Evolutionary conservation across 2,888 invertebrate genomes (phyloP).

Genomic region (Gryllus longicercus): DNA sequence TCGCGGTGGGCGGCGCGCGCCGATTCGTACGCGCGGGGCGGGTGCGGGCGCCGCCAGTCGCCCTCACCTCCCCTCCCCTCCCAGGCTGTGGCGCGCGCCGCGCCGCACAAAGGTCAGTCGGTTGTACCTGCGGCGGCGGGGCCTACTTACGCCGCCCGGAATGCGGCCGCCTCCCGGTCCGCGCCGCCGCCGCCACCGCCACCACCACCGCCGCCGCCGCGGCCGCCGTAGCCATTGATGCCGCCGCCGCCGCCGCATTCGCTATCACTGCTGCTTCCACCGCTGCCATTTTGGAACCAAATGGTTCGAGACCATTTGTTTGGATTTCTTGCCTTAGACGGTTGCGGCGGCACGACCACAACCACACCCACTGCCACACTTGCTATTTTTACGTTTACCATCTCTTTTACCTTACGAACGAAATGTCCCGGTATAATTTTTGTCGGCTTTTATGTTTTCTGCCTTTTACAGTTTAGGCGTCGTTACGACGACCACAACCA

Average conservation of each 20-base stretch:
- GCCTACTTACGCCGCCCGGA: slow-evolving; percentile 17
- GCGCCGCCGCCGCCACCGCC: background rate
- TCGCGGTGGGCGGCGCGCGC: no score
- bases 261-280: background rate
- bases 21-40: no score
- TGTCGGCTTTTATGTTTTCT: no score
- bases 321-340: background rate
- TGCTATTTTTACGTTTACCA: no score
- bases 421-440: no score
- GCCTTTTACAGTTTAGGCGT: no score
- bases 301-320: background rate
- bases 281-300: background rate
- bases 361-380: no score
- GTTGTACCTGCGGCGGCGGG: background rate
- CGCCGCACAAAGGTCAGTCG: slow-evolving; percentile 17
- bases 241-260: background rate
- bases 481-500: no score
- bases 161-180: background rate
- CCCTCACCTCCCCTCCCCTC: background rate
- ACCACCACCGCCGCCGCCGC: no score
- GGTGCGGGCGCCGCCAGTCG: no score
- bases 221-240: background rate
- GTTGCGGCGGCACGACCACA: background rate
- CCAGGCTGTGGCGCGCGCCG: background rate
- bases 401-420: no score